Evolutionary conservation across 2,888 invertebrate genomes (phyloP).

Genomic region (Ochropacha duplaris): DNA sequence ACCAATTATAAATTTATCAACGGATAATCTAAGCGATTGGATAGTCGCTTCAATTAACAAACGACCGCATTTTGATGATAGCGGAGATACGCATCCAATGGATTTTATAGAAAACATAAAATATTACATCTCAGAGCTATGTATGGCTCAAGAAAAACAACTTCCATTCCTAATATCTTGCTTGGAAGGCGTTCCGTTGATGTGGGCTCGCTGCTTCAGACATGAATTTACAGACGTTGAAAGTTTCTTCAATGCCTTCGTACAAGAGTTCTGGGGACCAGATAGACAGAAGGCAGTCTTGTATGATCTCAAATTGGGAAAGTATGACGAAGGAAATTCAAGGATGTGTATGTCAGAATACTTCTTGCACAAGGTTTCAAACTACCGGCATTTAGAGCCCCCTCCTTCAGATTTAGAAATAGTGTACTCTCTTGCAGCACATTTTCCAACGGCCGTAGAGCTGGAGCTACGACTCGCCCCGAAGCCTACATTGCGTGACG

Average conservation of each 20-base stretch:
- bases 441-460: constrained; percentile 74
- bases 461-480: constrained; percentile 73
- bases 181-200: constrained; percentile 69
- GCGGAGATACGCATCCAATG: constrained; percentile 72
- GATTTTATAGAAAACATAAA: constrained; percentile 72
- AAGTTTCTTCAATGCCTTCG: constrained; percentile 66
- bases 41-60: constrained; percentile 69
- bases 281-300: constrained; percentile 73
- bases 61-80: constrained; percentile 73
- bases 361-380: constrained; percentile 75
- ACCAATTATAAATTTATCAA: constrained; percentile 53
- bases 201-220: constrained; percentile 77
- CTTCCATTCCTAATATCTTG: constrained; percentile 73
- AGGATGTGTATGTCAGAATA: constrained; percentile 76
- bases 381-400: constrained; percentile 70
- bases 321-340: constrained; percentile 63
- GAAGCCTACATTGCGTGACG: constrained; percentile 74
- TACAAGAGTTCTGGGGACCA: constrained; percentile 75
- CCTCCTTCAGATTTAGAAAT: constrained; percentile 78
- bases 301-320: constrained; percentile 75
- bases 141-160: constrained; percentile 65
- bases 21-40: constrained; percentile 70
- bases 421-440: constrained; percentile 74
- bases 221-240: constrained; percentile 65
- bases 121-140: constrained; percentile 71